Conservation (phyloP, 2,888 invertebrate species). For the Ennomos fuscantarius region DNA sequence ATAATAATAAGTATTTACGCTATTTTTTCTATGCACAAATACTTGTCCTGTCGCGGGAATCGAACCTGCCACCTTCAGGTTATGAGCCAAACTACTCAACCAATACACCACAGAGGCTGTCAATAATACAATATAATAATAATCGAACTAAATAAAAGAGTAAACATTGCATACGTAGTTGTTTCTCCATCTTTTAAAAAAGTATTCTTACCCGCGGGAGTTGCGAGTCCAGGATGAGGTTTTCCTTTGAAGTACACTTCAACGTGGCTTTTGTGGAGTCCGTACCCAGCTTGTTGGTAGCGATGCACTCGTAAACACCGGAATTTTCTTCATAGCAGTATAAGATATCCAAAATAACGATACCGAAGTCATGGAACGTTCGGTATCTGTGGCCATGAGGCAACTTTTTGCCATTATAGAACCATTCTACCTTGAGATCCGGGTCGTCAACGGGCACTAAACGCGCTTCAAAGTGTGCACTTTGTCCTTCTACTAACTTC, state of each 20-base stretch:
- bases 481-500: conserved; percentile 96
- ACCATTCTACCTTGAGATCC: conserved; percentile 97
- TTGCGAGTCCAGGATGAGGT: conserved; percentile 96
- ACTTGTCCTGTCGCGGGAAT: too few species aligned
- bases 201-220: conserved; percentile 89
- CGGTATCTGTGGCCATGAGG: conserved; percentile 98
- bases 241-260: conserved; percentile 95
- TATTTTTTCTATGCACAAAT: too few species aligned
- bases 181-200: background rate
- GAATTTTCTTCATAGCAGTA: conserved; percentile 99
- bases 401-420: conserved; percentile 95
- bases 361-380: conserved; percentile 98
- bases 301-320: conserved; percentile 96
- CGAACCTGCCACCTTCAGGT: too few species aligned
- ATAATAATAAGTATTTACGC: too few species aligned
- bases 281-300: conserved; percentile 95
- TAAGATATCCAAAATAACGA: conserved; percentile 97
- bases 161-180: too few species aligned
- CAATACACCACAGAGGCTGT: too few species aligned
- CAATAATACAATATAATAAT: too few species aligned
- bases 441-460: conserved; percentile 98
- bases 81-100: too few species aligned
- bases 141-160: too few species aligned
- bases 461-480: conserved; percentile 96
- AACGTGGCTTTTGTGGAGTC: conserved; percentile 94